Conservation (phyloP, 2,888 invertebrate genomes). For the Drosophila prolongata region DNA sequence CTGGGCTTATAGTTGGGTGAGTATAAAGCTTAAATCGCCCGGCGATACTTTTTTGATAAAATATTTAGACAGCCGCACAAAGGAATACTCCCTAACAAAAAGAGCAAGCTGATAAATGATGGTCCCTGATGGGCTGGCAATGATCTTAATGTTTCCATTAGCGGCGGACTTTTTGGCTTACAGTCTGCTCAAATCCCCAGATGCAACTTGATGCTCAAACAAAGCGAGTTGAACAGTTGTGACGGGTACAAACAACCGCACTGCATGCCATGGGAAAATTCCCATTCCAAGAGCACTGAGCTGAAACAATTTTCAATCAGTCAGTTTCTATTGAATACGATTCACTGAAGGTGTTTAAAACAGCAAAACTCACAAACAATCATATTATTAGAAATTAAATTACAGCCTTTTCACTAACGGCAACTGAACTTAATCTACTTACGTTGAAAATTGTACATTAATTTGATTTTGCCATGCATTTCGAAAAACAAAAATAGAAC, state of each 20-base stretch:
- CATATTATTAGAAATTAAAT: too few species aligned
- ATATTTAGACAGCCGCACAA: conserved; percentile 17
- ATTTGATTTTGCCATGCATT: too few species aligned
- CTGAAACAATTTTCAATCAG: conserved; percentile 12
- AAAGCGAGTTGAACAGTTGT: conserved; percentile 15
- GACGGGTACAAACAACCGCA: conserved; percentile 4
- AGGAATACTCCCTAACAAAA: conserved; percentile 2
- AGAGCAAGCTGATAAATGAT: conserved; percentile 34
- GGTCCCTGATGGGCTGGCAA: conserved; percentile 30
- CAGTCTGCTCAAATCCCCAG: conserved; percentile 17
- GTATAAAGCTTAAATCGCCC: conserved; percentile 5
- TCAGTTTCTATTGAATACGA: conserved; percentile 1
- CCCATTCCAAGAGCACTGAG: neutral
- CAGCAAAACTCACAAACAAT: neutral
- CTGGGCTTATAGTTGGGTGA: neutral
- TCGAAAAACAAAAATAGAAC: too few species aligned
- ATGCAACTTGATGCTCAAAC: conserved; percentile 24
- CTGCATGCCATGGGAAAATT: conserved; percentile 6
- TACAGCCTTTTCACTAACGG: too few species aligned
- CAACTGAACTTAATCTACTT: too few species aligned
- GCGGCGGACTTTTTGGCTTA: conserved; percentile 15
- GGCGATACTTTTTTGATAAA: conserved; percentile 13
- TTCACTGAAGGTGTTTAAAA: neutral
- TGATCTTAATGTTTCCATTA: conserved; percentile 31
- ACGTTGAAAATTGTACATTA: too few species aligned